A percentile compares a stretch with the other conserved stretches of the same genome.
Conservation (phyloP, 2,113 vertebrate genomes). For the Paratilapia polleni region DNA sequence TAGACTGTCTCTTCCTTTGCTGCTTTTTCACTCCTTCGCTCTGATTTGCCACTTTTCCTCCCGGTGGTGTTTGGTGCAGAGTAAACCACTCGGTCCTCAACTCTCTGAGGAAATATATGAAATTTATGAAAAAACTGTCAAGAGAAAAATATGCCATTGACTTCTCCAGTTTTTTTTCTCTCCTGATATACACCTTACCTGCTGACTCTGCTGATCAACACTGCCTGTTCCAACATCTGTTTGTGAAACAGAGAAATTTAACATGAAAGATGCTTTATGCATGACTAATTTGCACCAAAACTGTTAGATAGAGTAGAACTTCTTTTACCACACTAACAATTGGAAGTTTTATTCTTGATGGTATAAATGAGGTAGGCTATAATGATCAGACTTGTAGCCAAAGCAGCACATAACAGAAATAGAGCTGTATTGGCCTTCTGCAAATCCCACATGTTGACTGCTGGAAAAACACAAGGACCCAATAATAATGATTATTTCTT, state of each 20-base stretch:
- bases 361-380: constrained; percentile 6
- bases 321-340: neutral
- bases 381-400: neutral
- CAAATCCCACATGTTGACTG: neutral
- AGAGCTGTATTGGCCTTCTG: too few species aligned
- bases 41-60: accelerated
- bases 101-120: neutral
- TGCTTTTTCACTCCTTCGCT: neutral
- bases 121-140: neutral
- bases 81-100: accelerated
- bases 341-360: constrained; percentile 4
- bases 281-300: accelerated
- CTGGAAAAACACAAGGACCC: neutral
- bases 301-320: accelerated
- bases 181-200: constrained; percentile 6
- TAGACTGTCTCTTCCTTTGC: neutral
- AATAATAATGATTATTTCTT: accelerated
- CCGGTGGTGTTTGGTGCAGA: accelerated
- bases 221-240: neutral
- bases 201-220: neutral
- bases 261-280: accelerated
- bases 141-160: accelerated
- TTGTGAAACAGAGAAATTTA: accelerated
- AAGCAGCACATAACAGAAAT: too few species aligned
- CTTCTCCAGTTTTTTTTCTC: neutral